Evolutionary conservation across 2,888 invertebrate genomes (phyloP), one percentile per base, ranked within the genome.

Genomic region (Cacoxenus indagator): DNA sequence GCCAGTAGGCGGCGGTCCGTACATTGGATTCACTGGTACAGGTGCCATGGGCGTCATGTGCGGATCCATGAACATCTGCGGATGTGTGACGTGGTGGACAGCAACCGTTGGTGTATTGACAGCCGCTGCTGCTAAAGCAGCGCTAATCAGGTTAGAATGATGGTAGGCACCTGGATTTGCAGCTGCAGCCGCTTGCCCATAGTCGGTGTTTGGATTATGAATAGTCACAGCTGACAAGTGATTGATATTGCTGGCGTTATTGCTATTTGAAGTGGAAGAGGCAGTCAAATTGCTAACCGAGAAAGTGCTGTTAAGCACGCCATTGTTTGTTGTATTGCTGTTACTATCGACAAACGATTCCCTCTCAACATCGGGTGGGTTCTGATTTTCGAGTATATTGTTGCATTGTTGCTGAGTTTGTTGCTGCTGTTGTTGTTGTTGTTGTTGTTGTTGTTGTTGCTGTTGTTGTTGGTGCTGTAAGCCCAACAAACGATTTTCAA

Each of bases 11-110:
- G 4, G 76, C 64, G 81, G 37, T 0, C 71, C 70, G 54, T 90
- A 90, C 75, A 90, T 83, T n/a, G 89, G 86, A 73, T 88, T 88
- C 71, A 90, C 89, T 27, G 90, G 89, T 72, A 89, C 87, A 70
- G 89, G 87, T 11, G 84, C 73, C 74, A 84, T 74, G 59, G 84
- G 81, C n/a, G 74, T 64, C 6, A 76, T 71, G 19, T 84, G 85
- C 29, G 87, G 89, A 68, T 90, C 90, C 85, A 89, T 88, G 73
- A 88, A 90, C 85, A 87, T 85, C 65, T 85, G 89, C 77, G 85
- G 73, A 68, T 76, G 76, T 1, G 69, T 45, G 61, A 69, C 43
- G 27, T 76, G 67, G 65, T 76, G 73, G 22, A 73, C 8, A 19
- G 69, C 45, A 9, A 71, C 43, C 46, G 68, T 37, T 57, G 87